Conservation (phyloP, 1,140 invertebrate species). For the Myzus persicae region DNA sequence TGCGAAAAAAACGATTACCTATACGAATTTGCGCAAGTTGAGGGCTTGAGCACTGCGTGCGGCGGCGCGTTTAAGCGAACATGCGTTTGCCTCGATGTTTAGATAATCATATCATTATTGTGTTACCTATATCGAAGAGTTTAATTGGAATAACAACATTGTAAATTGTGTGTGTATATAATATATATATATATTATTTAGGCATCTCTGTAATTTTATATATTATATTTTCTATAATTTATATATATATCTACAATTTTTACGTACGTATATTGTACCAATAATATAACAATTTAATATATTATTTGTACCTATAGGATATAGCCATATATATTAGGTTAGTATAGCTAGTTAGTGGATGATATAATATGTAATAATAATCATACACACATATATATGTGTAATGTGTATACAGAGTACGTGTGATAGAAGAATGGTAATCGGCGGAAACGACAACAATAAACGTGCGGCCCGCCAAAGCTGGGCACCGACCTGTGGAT, state of each 20-base stretch:
- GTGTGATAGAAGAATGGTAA: slow-evolving; percentile 37
- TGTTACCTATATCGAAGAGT: background rate
- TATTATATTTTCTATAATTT: background rate
- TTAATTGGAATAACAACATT: background rate
- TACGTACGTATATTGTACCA: background rate
- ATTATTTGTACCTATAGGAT: background rate
- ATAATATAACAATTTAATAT: background rate
- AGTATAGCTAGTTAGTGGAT: background rate
- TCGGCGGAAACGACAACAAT: slow-evolving; percentile 49
- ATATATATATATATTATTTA: background rate
- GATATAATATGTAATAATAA: background rate
- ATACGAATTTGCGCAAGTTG: background rate
- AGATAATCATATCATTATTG: background rate
- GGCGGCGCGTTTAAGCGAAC: background rate
- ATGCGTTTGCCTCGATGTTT: background rate
- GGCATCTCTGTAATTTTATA: no score
- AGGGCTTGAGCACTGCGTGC: background rate
- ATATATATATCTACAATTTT: background rate
- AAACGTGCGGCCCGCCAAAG: slow-evolving; percentile 2
- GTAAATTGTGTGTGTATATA: background rate
- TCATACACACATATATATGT: background rate
- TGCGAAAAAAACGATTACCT: background rate
- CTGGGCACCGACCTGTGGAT: slow-evolving; percentile 48
- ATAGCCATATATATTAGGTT: background rate
- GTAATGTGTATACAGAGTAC: background rate